Percentiles rank a stretch among this genome's conserved stretches.
These are phyloP conservation scores for Plecturocebus donacophilus DNA, from an alignment of 2,113 vertebrate genomes.

Conservation along the genomic window DNA sequence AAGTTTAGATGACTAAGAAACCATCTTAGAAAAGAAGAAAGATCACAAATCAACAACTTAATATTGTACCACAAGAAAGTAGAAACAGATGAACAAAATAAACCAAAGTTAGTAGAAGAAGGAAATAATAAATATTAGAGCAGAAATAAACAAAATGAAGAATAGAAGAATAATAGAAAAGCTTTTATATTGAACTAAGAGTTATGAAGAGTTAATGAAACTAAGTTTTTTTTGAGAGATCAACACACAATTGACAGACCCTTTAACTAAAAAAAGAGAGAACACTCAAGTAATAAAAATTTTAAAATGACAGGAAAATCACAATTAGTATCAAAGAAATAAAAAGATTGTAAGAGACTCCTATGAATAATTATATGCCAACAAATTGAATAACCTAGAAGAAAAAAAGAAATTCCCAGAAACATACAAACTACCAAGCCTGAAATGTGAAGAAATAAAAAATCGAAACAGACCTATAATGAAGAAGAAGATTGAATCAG, in stretches of 20 bases:
- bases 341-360: neutral
- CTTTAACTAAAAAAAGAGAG: neutral
- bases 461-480: neutral
- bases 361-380: neutral
- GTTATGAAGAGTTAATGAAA: neutral
- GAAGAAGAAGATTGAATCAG: neutral
- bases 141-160: neutral
- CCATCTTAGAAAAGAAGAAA: neutral
- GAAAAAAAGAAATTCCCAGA: neutral
- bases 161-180: neutral
- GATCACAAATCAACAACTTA: neutral
- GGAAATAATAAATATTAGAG: neutral
- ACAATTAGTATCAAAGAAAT: neutral
- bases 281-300: neutral
- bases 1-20: neutral
- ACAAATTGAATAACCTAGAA: neutral
- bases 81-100: neutral
- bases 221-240: neutral
- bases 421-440: neutral
- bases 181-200: no score
- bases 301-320: neutral
- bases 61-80: neutral
- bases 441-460: neutral
- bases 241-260: neutral
- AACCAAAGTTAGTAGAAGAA: neutral